phyloP scores from a whole-genome alignment of 2,888 invertebrate genomes.

The Netelia inedita region DNA sequence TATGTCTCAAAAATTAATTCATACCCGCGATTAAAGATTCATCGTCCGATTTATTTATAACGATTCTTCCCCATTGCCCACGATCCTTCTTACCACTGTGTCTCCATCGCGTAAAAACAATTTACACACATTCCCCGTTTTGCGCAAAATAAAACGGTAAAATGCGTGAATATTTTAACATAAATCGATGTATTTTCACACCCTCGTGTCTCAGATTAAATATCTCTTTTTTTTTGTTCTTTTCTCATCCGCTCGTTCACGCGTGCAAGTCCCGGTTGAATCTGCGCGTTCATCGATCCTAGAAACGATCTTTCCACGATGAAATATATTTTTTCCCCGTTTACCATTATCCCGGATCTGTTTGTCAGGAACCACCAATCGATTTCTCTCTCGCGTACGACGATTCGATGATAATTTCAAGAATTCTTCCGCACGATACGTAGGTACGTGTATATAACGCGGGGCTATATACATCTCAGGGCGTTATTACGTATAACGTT shows the following conservation, averaged over 20 bases:
- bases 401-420: conserved; percentile 38
- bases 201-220: no score
- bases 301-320: background rate
- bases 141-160: background rate
- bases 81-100: no score
- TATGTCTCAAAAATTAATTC: no score
- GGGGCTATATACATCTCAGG: conserved; percentile 11
- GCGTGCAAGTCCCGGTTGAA: no score
- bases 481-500: conserved; percentile 28
- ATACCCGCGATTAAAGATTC: no score
- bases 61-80: no score
- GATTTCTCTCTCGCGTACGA: conserved; percentile 36
- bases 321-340: background rate
- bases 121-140: conserved; percentile 6
- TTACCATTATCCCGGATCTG: conserved; percentile 30
- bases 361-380: conserved; percentile 66
- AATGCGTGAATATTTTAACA: background rate
- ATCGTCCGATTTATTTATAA: no score
- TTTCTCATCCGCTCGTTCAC: no score
- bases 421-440: conserved; percentile 40
- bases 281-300: background rate
- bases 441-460: background rate
- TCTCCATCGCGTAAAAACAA: no score
- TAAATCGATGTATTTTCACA: no score
- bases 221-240: no score